phyloP scores from a whole-genome alignment of 2,113 vertebrate species.

The Chinchilla lanigera region DNA sequence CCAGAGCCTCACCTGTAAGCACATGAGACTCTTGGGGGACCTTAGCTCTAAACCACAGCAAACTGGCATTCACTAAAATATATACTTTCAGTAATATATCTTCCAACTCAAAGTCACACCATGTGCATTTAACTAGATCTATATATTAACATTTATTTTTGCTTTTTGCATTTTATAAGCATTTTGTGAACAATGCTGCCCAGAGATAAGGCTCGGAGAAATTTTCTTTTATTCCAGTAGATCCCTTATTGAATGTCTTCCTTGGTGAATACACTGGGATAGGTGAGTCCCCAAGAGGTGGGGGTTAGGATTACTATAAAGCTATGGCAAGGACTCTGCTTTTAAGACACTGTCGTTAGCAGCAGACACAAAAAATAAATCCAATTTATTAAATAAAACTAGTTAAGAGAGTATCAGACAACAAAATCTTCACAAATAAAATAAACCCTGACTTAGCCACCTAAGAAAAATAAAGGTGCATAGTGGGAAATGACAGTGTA shows the following conservation, averaged over 20 bases:
- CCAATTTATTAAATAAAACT: not conserved
- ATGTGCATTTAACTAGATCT: not conserved
- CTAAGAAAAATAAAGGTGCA: not conserved
- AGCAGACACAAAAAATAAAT: not conserved
- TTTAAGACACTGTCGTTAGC: not conserved
- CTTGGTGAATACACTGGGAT: not conserved
- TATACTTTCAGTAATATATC: not conserved
- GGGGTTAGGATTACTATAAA: not conserved
- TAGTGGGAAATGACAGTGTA: not conserved
- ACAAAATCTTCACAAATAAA: constrained; percentile 31
- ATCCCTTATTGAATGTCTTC: not conserved
- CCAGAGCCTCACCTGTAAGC: not conserved
- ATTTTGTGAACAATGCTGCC: not conserved
- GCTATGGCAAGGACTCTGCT: not conserved
- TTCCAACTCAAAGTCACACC: constrained; percentile 9
- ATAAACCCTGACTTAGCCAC: not conserved
- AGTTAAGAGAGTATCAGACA: not conserved
- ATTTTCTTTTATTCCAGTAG: not conserved
- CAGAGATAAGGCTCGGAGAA: constrained; percentile 8
- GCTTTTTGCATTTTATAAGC: constrained; percentile 1
- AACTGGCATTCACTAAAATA: not conserved
- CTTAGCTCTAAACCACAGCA: not conserved
- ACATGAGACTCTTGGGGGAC: not conserved
- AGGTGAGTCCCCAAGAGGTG: not conserved
- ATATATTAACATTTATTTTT: constrained; percentile 24